Evolutionary conservation across 2,797 vertebrate species (phyloP), one percentile per base, ranked within the genome.

Genomic region (Pseudomugil gertrudae): DNA sequence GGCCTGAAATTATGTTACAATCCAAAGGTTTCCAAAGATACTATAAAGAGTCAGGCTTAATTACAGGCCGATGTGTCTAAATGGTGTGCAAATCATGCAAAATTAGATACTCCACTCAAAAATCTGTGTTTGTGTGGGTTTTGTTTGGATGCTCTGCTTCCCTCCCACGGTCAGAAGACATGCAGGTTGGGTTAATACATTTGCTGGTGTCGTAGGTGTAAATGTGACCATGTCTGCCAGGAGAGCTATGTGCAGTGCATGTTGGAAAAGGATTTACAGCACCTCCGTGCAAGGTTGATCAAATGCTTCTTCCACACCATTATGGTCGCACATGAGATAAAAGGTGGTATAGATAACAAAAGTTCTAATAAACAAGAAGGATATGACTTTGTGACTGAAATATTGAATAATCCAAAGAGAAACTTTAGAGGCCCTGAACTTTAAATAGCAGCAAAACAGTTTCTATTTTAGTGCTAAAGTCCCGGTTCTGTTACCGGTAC

Each of bases 61-160:
- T 89, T 75, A 78, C 63, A 79, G 77, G 83, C 68, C 72, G 56
- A 81, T 33, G 73, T 78, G 76, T 84, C 47, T 60, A 57, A 75
- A 58, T 79, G 62, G 73, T 55, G 67, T 23, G 74, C 51, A 47
- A 74, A 51, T 32, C 35, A 17, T 78, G 66, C 55, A 66, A 74
- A 79, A 80, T 67, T 83, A 62, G 61, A 81, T 55, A 74, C 78
- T 76, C 63, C 19, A 64, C 57, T 61, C 45, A 56, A 68, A 32
- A 73, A 70, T 57, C 65, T 74, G 60, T 71, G 75, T 82, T 45
- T 73, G 48, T 24, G 0, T 68, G 45, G 35, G 57, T 67, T 77
- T 71, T 21, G 33, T 60, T 43, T 56, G 63, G 35, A 35, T 57
- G 51, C 64, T 69, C 53, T 4, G 30, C 58, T 72, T 57, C 79